Evolutionary conservation across 2,797 vertebrate genomes (phyloP).

Genomic region (Smutsia temminckii): DNA sequence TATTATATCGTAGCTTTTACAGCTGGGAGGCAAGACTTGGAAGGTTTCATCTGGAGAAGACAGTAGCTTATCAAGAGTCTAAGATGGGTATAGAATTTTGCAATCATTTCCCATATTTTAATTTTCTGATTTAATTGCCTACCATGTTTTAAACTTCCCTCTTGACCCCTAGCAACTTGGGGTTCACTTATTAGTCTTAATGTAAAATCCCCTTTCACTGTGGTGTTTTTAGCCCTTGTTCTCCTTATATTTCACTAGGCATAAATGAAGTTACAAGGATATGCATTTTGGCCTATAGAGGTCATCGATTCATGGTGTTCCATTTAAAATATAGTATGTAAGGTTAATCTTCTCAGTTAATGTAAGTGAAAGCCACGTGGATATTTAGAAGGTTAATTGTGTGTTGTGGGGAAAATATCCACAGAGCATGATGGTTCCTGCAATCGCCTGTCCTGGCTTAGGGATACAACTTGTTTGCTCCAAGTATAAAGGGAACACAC

Average conservation of each 20-base stretch:
- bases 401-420: slow-evolving; percentile 35
- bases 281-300: not conserved
- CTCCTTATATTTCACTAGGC: not conserved
- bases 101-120: not conserved
- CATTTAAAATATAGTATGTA: not conserved
- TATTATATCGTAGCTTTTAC: not conserved
- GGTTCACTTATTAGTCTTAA: not conserved
- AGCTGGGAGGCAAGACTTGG: not conserved
- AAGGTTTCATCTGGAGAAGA: not conserved
- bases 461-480: not conserved
- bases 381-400: not conserved
- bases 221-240: not conserved
- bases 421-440: not conserved
- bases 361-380: not conserved
- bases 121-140: slow-evolving; percentile 28
- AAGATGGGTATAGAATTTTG: not conserved
- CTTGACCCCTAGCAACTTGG: not conserved
- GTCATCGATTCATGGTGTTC: slow-evolving; percentile 2
- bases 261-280: slow-evolving; percentile 4
- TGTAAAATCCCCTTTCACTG: not conserved
- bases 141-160: not conserved
- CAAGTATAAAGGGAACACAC: not conserved
- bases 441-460: not conserved
- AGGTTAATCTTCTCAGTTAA: slow-evolving; percentile 25
- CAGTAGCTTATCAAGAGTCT: not conserved